A percentile compares a stretch with the other conserved stretches of the same genome.
Evolutionary conservation across 2,888 invertebrate species (phyloP).

Genomic region (Gastrophysa polygoni): DNA sequence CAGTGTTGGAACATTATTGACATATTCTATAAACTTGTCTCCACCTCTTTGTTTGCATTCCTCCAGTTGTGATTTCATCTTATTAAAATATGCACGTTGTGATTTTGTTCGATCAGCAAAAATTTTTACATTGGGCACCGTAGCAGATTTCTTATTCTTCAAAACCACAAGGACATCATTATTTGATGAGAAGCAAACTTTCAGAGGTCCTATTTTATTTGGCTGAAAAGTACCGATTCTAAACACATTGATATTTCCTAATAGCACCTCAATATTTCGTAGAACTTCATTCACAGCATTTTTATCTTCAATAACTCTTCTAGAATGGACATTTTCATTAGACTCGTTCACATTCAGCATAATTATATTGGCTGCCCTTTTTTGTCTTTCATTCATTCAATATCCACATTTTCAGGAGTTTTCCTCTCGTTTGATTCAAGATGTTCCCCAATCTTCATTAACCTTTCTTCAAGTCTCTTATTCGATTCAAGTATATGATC

Average conservation of each 20-base stretch:
- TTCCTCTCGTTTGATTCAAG: background rate
- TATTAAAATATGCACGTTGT: background rate
- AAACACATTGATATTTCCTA: background rate
- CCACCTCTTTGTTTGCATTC: background rate
- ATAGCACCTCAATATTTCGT: background rate
- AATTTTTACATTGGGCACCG: constrained; percentile 1
- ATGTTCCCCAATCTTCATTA: background rate
- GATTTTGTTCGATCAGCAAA: constrained; percentile 9
- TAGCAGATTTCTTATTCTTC: background rate
- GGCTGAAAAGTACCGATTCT: background rate
- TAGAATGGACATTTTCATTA: no score
- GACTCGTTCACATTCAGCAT: no score
- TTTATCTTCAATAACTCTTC: background rate
- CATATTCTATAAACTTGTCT: background rate
- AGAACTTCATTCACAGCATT: background rate
- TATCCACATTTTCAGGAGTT: no score
- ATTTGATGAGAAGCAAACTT: background rate
- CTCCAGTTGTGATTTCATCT: background rate
- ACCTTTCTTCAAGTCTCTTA: background rate
- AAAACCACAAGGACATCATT: background rate
- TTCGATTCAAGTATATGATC: background rate
- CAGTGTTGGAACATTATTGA: background rate
- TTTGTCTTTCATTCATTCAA: no score
- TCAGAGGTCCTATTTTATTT: background rate
- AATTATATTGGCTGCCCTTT: no score